phyloP scores from a whole-genome alignment of 2,888 invertebrate genomes.

The Entomobrya multifasciata region DNA sequence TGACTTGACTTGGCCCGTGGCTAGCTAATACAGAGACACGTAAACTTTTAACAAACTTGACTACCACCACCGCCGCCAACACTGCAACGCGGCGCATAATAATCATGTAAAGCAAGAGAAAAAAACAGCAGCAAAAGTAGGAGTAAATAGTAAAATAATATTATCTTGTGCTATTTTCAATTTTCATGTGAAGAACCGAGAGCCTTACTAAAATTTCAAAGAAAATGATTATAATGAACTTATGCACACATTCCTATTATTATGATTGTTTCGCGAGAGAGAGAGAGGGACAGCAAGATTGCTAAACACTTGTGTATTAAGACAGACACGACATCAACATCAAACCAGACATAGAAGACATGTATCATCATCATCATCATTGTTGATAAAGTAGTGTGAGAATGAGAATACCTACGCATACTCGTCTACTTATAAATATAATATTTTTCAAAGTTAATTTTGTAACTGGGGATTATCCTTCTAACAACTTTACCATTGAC shows the following conservation, averaged over 20 bases:
- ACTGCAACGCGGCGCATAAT: conserved; percentile 2
- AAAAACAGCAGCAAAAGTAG: too few relatives aligned
- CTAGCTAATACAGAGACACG: conserved; percentile 24
- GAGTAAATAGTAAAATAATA: too few relatives aligned
- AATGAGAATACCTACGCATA: not conserved
- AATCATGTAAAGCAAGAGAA: not conserved
- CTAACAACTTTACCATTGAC: conserved; percentile 38
- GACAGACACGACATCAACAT: not conserved
- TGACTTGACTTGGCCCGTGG: conserved; percentile 7
- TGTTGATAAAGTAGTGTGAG: conserved; percentile 38
- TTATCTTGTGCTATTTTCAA: too few relatives aligned
- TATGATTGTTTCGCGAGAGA: conserved; percentile 23
- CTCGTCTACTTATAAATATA: too few relatives aligned
- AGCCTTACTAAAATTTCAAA: not conserved
- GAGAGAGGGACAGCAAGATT: conserved; percentile 1
- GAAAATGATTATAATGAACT: conserved; percentile 22
- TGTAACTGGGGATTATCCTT: too few relatives aligned
- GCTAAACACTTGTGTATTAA: conserved; percentile 6
- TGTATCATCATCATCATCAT: not conserved
- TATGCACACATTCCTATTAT: not conserved
- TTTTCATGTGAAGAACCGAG: too few relatives aligned
- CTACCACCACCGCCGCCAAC: not conserved
- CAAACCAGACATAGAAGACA: not conserved
- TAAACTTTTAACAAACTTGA: conserved; percentile 31
- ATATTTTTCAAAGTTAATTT: too few relatives aligned